phyloP scores from a whole-genome alignment of 2,888 invertebrate species.

The Spisula subtruncata region DNA sequence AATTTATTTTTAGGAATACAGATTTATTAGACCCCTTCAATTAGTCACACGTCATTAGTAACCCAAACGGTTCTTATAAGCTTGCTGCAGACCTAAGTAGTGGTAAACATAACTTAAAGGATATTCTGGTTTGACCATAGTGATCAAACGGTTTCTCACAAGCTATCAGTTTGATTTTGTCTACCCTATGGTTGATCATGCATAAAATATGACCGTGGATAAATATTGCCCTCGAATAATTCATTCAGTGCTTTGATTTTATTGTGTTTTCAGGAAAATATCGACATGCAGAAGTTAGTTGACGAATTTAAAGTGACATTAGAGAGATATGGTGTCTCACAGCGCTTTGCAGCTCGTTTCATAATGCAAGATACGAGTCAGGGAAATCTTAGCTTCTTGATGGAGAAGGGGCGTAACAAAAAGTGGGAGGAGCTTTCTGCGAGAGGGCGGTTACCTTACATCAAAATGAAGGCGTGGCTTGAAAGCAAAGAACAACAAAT shows the following conservation, averaged over 20 bases:
- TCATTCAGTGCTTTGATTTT: background rate
- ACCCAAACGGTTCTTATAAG: too few relatives aligned
- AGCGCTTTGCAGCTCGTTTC: slow-evolving; percentile 75
- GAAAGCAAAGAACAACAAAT: slow-evolving; percentile 72
- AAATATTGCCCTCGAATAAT: background rate
- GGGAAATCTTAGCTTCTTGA: slow-evolving; percentile 77
- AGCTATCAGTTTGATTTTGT: too few relatives aligned
- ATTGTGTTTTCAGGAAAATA: slow-evolving; percentile 59
- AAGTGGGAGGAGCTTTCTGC: slow-evolving; percentile 75
- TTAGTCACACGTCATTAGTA: too few relatives aligned
- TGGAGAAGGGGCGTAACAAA: slow-evolving; percentile 75
- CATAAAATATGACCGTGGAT: background rate
- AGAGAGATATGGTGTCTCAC: slow-evolving; percentile 76
- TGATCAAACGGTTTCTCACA: too few relatives aligned
- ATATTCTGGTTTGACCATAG: too few relatives aligned
- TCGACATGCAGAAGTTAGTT: slow-evolving; percentile 73
- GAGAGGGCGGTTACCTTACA: slow-evolving; percentile 74
- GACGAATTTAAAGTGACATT: slow-evolving; percentile 73
- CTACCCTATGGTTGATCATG: too few relatives aligned
- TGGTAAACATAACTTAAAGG: too few relatives aligned
- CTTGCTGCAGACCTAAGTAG: too few relatives aligned
- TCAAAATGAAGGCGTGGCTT: slow-evolving; percentile 77
- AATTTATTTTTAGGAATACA: too few relatives aligned
- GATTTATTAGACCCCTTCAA: too few relatives aligned
- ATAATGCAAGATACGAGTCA: slow-evolving; percentile 79